phyloP scores from a whole-genome alignment of 2,888 invertebrate genomes.

The Tanytarsus gracilentus region DNA sequence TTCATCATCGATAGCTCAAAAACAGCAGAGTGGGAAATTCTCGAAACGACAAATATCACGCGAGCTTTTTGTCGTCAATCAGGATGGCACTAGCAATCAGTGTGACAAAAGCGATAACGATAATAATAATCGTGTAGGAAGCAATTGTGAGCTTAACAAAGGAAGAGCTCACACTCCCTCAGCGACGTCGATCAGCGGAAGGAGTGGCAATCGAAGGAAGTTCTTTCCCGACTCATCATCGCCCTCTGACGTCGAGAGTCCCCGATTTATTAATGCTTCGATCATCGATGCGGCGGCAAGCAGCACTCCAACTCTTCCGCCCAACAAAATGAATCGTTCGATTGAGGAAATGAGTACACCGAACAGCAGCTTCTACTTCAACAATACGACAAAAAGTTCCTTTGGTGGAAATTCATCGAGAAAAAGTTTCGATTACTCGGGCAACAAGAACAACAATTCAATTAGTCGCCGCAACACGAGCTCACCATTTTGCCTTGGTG shows the following conservation, averaged over 20 bases:
- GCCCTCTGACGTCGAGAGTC: not conserved
- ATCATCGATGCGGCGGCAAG: too few species aligned
- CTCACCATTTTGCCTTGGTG: conserved; percentile 38
- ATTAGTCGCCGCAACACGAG: conserved; percentile 28
- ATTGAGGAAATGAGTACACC: conserved; percentile 12
- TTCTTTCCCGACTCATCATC: not conserved
- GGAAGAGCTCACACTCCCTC: not conserved
- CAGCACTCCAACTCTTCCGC: not conserved
- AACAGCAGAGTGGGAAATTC: not conserved
- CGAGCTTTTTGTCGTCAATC: conserved; percentile 17
- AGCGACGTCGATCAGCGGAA: not conserved
- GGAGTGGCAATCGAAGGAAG: not conserved
- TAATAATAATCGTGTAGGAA: not conserved
- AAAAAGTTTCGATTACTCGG: conserved; percentile 11
- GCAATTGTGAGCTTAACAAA: not conserved
- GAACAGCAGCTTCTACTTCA: conserved; percentile 17
- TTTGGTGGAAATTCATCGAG: conserved; percentile 21
- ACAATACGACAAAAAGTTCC: conserved; percentile 13
- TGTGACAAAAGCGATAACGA: not conserved
- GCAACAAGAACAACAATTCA: conserved; percentile 30
- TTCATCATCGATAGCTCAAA: not conserved
- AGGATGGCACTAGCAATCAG: not conserved
- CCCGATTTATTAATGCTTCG: not conserved
- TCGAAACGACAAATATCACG: conserved; percentile 19
- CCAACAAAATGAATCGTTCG: conserved; percentile 2